Evolutionary conservation across 1,140 invertebrate genomes (phyloP), one percentile per base, ranked within the genome.

Genomic region (Trigoniulus corallinus): DNA sequence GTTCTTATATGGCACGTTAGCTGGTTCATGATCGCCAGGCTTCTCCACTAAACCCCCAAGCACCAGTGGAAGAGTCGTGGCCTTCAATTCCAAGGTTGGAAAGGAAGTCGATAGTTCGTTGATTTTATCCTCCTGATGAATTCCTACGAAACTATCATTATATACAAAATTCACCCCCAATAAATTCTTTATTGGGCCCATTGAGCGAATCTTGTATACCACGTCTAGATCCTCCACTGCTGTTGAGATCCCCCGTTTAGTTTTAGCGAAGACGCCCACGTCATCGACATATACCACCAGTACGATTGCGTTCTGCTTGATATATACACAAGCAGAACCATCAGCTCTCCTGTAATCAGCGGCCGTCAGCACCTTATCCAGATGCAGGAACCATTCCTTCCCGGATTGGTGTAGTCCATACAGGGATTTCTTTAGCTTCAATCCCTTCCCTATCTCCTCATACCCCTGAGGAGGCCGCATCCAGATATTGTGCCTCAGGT

Each of bases 401-500:
- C 29, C 29, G 29, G 29, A 34, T 34, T 34, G 29, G 49, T 51
- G 54, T 2, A 66, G 51, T 3, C 57, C 64, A 57, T 60, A 69
- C 47, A 60, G 54, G 58, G 49, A 56, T 45, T 60, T 57, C 1
- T 58, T 59, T 22, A 67, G 48, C 40, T 48, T 51, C 25, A 56
- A 65, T 37, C 40, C 39, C 15, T 52, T 29, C 15, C 49, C 50
- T 10, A 18, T 21, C n/a, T 24, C 41, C 22, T n/a, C 12, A 24
- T 47, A n/a, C 12, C 21, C 21, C 21, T 21, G 21, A 12, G 21
- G 10, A 44, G 7, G 21, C 42, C 21, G 10, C 21, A 10, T 44
- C 12, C 10, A 12, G 12, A 10, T 12, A 21, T 10, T 44, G 7
- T 44, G 12, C 42, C 7, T 44, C 10, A 10, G 18, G 37, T 39